phyloP scores from a whole-genome alignment of 2,113 vertebrate genomes.

The Brachionichthys hirsutus region DNA sequence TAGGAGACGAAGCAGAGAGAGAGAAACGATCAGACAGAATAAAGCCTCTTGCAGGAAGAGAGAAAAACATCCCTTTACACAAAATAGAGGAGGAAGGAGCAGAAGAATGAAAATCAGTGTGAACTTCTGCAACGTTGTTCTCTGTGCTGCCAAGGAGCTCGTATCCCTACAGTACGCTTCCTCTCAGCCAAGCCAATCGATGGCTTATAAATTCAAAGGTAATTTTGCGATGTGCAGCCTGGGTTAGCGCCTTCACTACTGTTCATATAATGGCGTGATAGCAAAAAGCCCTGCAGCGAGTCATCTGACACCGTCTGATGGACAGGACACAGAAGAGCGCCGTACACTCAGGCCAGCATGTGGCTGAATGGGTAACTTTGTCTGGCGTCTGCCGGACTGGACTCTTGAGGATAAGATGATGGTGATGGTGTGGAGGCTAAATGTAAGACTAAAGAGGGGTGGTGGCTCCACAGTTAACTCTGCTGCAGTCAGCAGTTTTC shows the following conservation, averaged over 20 bases:
- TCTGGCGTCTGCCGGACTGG: slow-evolving; percentile 28
- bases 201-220: no score
- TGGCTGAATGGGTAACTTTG: slow-evolving; percentile 25
- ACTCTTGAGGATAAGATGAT: slow-evolving; percentile 4
- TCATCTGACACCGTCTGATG: slow-evolving; percentile 38
- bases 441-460: slow-evolving; percentile 3
- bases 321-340: slow-evolving; percentile 1
- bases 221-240: no score
- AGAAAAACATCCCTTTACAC: slow-evolving; percentile 34
- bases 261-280: no score
- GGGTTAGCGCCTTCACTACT: no score
- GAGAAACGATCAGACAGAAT: slow-evolving; percentile 53
- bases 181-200: no score
- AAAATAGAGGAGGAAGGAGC: slow-evolving; percentile 25
- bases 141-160: background rate
- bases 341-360: slow-evolving; percentile 14
- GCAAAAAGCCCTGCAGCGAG: slow-evolving; percentile 20
- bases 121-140: slow-evolving; percentile 32
- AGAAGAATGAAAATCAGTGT: slow-evolving; percentile 37
- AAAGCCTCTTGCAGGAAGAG: slow-evolving; percentile 42
- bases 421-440: slow-evolving; percentile 8
- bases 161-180: no score
- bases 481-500: slow-evolving; percentile 56
- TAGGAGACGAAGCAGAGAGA: slow-evolving; percentile 41
- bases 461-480: background rate